A percentile compares a stretch with the other conserved stretches of the same genome.
phyloP scores from a whole-genome alignment of 64 coral and sea anemone species.

The Acropora yongei region DNA sequence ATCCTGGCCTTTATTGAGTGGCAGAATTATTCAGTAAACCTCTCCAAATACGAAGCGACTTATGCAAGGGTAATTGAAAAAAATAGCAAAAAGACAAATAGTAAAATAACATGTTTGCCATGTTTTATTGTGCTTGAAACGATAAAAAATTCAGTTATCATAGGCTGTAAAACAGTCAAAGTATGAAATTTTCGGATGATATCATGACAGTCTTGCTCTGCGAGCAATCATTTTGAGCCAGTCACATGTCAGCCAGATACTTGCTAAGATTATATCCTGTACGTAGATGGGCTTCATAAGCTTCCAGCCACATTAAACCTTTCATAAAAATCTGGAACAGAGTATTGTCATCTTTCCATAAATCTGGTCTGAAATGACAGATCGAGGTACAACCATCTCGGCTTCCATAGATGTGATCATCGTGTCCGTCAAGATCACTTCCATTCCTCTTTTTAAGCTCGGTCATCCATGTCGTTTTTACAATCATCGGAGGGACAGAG shows the following conservation, averaged over 20 bases:
- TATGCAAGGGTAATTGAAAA: too few relatives aligned
- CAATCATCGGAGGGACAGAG: constrained; percentile 61
- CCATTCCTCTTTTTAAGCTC: constrained; percentile 12
- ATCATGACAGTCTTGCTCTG: too few relatives aligned
- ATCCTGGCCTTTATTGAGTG: too few relatives aligned
- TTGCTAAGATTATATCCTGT: constrained; percentile 35
- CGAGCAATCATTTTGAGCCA: background rate
- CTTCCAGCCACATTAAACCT: constrained; percentile 75
- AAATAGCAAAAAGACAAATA: too few relatives aligned
- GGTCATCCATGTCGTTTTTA: constrained; percentile 27
- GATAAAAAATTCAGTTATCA: too few relatives aligned
- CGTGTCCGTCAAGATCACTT: background rate
- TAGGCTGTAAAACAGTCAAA: too few relatives aligned
- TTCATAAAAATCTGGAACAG: constrained; percentile 80
- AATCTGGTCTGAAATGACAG: constrained; percentile 32
- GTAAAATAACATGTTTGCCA: too few relatives aligned
- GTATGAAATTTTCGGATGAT: too few relatives aligned
- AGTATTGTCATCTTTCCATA: constrained; percentile 42
- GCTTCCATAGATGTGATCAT: constrained; percentile 34
- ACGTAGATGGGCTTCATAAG: constrained; percentile 67
- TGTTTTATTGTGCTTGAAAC: too few relatives aligned
- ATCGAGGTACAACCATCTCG: constrained; percentile 58
- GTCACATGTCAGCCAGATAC: constrained; percentile 66
- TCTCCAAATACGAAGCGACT: too few relatives aligned
- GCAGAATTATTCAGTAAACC: too few relatives aligned